Evolutionary conservation across 2,888 invertebrate genomes (phyloP).

Genomic region (Mythimna loreyi): DNA sequence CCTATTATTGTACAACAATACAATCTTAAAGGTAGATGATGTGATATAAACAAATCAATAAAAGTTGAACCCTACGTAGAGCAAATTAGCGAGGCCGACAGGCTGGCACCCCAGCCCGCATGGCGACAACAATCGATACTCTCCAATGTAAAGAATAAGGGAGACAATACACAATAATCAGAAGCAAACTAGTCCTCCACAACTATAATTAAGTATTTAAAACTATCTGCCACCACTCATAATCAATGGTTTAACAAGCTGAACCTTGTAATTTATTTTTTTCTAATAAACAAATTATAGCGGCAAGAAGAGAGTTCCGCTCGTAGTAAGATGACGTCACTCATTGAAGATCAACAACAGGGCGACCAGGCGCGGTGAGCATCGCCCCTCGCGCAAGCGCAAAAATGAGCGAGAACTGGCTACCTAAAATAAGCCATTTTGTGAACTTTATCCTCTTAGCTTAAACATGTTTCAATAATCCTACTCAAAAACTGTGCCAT

Average conservation of each 20-base stretch:
- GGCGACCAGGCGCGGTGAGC: slow-evolving; percentile 68
- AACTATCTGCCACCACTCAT: neutral
- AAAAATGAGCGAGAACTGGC: slow-evolving; percentile 31
- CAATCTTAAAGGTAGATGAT: neutral
- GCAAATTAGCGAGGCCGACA: slow-evolving; percentile 10
- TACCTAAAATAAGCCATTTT: slow-evolving; percentile 60
- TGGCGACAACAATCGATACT: slow-evolving; percentile 52
- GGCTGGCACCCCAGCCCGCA: slow-evolving; percentile 1
- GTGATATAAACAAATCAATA: neutral
- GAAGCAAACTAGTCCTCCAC: neutral
- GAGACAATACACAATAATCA: neutral
- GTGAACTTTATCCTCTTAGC: slow-evolving; percentile 56
- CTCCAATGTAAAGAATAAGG: slow-evolving; percentile 21
- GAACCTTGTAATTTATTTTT: neutral
- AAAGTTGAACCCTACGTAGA: neutral
- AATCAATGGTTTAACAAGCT: neutral
- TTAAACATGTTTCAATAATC: slow-evolving; percentile 41
- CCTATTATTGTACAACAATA: neutral
- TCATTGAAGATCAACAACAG: slow-evolving; percentile 71
- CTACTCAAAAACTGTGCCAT: neutral
- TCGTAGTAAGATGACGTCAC: slow-evolving; percentile 72
- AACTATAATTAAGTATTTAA: neutral
- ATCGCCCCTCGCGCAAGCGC: slow-evolving; percentile 61
- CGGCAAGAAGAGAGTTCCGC: slow-evolving; percentile 5
- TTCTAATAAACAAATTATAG: slow-evolving; percentile 1